Conservation (phyloP, 2,113 vertebrate genomes). For the Labeo catla region DNA sequence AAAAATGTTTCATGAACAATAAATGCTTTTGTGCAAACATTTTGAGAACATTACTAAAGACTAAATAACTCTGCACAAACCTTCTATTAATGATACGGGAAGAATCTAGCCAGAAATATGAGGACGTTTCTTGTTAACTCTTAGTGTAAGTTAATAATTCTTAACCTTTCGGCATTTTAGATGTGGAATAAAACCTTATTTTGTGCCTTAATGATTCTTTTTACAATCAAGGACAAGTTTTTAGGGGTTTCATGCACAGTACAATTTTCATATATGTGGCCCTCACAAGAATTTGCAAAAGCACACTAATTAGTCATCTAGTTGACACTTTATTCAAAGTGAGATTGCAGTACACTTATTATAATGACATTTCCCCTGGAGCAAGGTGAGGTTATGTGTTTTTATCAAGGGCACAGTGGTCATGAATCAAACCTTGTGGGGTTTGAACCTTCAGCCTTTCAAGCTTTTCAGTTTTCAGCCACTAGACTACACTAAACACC, state of each 20-base stretch:
- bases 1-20: background rate
- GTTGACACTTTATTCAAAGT: conserved; percentile 32
- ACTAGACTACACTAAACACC: background rate
- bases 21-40: background rate
- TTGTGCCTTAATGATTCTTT: background rate
- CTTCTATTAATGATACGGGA: too few relatives aligned
- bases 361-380: conserved; percentile 27
- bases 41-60: background rate
- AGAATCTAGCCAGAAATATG: background rate
- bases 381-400: conserved; percentile 32
- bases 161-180: background rate
- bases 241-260: background rate
- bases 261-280: background rate
- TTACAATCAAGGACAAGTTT: background rate
- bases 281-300: conserved; percentile 6
- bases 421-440: background rate
- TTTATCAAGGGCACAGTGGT: conserved; percentile 29
- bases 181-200: background rate
- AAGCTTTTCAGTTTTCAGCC: background rate
- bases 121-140: background rate
- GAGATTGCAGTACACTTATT: conserved; percentile 13
- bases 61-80: too few relatives aligned
- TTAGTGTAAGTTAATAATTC: background rate
- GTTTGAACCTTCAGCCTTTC: conserved; percentile 5
- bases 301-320: conserved; percentile 24